phyloP scores from a whole-genome alignment of 2,113 vertebrate species.

The Albula glossodonta region DNA sequence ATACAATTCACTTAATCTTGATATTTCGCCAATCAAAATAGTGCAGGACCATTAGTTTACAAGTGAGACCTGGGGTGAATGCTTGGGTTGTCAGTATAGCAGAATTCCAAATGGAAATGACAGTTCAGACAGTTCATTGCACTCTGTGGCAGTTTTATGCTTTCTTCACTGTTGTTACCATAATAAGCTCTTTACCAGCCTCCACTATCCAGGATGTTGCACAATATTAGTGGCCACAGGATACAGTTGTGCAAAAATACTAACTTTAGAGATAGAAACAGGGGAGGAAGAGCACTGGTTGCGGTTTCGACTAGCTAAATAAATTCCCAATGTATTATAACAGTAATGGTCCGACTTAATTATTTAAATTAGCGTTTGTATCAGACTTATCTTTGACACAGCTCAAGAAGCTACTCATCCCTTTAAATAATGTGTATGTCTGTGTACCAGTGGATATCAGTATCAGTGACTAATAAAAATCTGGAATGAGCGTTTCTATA shows the following conservation, averaged over 20 bases:
- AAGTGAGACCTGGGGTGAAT: not conserved
- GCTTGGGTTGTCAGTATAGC: not conserved
- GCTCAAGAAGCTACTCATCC: not conserved
- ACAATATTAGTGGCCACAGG: not conserved
- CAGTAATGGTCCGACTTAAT: not conserved
- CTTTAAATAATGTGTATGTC: not conserved
- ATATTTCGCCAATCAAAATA: not conserved
- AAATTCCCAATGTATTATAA: not conserved
- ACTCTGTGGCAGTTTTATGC: not conserved
- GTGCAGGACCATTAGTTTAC: not conserved
- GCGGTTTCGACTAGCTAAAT: too few species aligned
- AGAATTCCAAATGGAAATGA: not conserved
- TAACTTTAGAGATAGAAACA: not conserved
- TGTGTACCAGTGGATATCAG: not conserved
- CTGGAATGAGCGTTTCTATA: not conserved
- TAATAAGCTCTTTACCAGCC: not conserved
- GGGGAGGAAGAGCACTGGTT: not conserved
- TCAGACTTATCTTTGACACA: not conserved
- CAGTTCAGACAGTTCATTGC: not conserved
- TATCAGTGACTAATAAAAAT: not conserved
- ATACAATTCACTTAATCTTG: not conserved
- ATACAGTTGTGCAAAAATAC: not conserved
- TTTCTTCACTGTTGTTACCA: not conserved
- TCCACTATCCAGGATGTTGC: not conserved
- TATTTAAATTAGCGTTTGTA: not conserved